Base-by-base conservation (phyloP, 2,113 vertebrate species). In the Columba livia region DNA sequence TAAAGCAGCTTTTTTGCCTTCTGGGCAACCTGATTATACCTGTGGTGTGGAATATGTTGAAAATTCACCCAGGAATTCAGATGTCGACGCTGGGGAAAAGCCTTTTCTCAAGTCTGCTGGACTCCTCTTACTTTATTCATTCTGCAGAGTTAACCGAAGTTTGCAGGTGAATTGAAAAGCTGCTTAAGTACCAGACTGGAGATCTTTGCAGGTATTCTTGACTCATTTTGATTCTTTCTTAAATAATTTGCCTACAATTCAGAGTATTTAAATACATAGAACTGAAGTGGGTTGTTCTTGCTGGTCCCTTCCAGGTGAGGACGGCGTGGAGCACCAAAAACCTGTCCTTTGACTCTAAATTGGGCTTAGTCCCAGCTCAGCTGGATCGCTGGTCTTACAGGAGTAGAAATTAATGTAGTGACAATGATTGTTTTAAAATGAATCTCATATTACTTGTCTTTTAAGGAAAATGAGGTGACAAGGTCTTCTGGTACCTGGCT, bases 311-410 rank as follows among this genome's bases (percentile, higher is more conserved):
- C 28, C 23, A 15, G n/a, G 20, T 61, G 42, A 57, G 57, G n/a
- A 2, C 78, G 54, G 6, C 11, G 6, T 5, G 15, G 34, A 73
- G 31, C 10, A 57, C 10, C 34, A 65, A 57, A 10, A 50, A 18
- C 10, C 13, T 32, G 25, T 42, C 19, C 10, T 0, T 2, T 20
- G 60, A 44, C 10, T 42, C 2, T 4, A 8, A 28, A 26, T 29
- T 61, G 8, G 53, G 17, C 25, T 65, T 56, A 66, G 34, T 67
- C 53, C 77, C 34, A 56, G 26, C 34, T 51, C 28, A 13, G 53
- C n/a, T 47, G 7, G 12, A 3, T 31, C 0, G 0, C 44, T 57
- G 54, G 6, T 75, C 42, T 38, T 51, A 9, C 11, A 8, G 7
- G 32, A 5, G 9, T 9, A 77, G 28, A 21, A 54, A 15, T 20